Evolutionary conservation across 2,113 vertebrate genomes (phyloP).

Genomic region (Campylorhamphus procurvoides): DNA sequence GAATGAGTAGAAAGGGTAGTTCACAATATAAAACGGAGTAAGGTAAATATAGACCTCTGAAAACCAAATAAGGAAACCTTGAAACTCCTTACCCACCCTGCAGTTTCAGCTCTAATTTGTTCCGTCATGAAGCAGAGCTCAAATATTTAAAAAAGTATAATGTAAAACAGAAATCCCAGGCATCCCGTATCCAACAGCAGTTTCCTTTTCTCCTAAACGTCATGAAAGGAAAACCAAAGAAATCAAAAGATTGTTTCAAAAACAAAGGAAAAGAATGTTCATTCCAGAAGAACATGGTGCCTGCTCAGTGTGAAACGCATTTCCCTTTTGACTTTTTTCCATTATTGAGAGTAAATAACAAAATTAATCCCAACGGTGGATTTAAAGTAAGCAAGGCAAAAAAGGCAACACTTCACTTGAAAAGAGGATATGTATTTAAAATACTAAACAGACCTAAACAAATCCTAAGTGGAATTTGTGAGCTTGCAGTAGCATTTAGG

Average conservation of each 20-base stretch:
- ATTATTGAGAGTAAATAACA: conserved; percentile 38
- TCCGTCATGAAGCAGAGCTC: conserved; percentile 48
- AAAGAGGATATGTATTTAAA: not conserved
- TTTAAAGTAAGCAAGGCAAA: conserved; percentile 45
- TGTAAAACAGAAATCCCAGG: conserved; percentile 60
- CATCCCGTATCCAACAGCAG: conserved; percentile 41
- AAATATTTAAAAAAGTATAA: conserved; percentile 60
- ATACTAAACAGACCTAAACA: not conserved
- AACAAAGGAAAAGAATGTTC: conserved; percentile 63
- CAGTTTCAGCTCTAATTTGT: conserved; percentile 51
- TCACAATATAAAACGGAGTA: not conserved
- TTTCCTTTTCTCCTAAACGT: conserved; percentile 57
- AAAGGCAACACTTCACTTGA: conserved; percentile 9
- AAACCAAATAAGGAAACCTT: conserved; percentile 62
- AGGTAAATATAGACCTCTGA: conserved; percentile 49
- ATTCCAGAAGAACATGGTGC: conserved; percentile 16
- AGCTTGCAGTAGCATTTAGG: not conserved
- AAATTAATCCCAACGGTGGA: conserved; percentile 6
- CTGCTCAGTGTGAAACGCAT: conserved; percentile 37
- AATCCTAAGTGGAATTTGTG: not conserved
- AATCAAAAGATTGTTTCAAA: conserved; percentile 59
- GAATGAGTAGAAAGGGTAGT: conserved; percentile 11
- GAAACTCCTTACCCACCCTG: conserved; percentile 36
- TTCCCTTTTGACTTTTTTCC: conserved; percentile 60
- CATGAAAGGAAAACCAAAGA: conserved; percentile 57